Conservation (phyloP, 2,888 invertebrate species). For the Calameuta idolon region DNA sequence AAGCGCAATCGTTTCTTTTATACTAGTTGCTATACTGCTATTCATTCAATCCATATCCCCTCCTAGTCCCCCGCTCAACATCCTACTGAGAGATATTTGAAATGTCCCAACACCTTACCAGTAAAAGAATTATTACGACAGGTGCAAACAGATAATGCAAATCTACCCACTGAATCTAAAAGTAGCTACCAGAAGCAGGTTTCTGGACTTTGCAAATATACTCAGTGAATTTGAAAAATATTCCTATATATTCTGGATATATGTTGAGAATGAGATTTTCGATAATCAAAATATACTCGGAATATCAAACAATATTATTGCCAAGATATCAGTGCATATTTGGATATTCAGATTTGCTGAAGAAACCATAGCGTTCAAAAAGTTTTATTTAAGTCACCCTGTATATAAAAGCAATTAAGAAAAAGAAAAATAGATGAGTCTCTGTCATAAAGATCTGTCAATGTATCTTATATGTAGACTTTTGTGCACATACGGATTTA, state of each 20-base stretch:
- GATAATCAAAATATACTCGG: not conserved
- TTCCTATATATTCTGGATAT: too few species aligned
- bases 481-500: not conserved
- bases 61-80: slow-evolving; percentile 15
- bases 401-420: not conserved
- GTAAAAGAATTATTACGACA: not conserved
- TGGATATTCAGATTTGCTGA: not conserved
- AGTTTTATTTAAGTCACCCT: not conserved
- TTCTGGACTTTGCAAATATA: not conserved
- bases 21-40: slow-evolving; percentile 26
- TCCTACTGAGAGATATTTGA: not conserved
- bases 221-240: too few species aligned
- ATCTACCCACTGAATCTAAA: not conserved
- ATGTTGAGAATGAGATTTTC: too few species aligned
- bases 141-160: not conserved
- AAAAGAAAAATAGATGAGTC: not conserved
- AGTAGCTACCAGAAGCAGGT: not conserved
- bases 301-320: not conserved
- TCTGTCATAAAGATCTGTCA: not conserved
- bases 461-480: too few species aligned
- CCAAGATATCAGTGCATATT: not conserved
- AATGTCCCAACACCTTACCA: not conserved
- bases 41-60: slow-evolving; percentile 36
- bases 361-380: not conserved
- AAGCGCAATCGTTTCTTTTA: slow-evolving; percentile 41